These are phyloP conservation scores for Choreutis nemorana DNA, from an alignment of 2,888 invertebrate genomes.

Conservation along the genomic window DNA sequence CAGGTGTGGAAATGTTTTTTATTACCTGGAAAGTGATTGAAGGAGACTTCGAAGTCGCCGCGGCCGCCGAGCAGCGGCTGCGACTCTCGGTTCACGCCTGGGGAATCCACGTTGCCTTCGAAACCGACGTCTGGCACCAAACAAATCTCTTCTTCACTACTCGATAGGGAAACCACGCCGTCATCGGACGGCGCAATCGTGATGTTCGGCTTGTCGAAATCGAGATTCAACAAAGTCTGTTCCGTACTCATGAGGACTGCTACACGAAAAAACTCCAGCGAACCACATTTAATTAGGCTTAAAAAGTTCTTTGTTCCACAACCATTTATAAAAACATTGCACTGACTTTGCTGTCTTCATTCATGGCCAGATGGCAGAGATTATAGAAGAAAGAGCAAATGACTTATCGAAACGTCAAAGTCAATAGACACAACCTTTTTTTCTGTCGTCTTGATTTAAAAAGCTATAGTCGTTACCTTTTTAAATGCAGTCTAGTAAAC, in stretches of 20 bases:
- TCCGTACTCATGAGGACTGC: constrained; percentile 68
- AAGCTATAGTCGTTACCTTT: too few relatives aligned
- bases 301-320: constrained; percentile 58
- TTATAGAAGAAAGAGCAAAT: constrained; percentile 24
- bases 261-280: constrained; percentile 46
- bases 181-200: constrained; percentile 58
- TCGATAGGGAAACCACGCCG: constrained; percentile 68
- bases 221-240: constrained; percentile 70
- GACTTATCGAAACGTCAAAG: constrained; percentile 13
- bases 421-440: constrained; percentile 15
- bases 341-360: constrained; percentile 27
- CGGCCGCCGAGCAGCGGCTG: constrained; percentile 92
- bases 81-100: constrained; percentile 87
- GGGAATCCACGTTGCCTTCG: constrained; percentile 84
- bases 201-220: constrained; percentile 65
- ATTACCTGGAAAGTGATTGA: constrained; percentile 88
- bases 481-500: too few relatives aligned
- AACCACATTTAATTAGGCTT: constrained; percentile 62
- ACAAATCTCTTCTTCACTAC: constrained; percentile 74
- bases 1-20: constrained; percentile 7
- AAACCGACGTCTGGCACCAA: constrained; percentile 85
- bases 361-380: constrained; percentile 30
- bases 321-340: constrained; percentile 60
- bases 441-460: too few relatives aligned
- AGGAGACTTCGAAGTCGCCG: constrained; percentile 76